Evolutionary conservation across 2,888 invertebrate species (phyloP).

Genomic region (Entomobrya multifasciata): DNA sequence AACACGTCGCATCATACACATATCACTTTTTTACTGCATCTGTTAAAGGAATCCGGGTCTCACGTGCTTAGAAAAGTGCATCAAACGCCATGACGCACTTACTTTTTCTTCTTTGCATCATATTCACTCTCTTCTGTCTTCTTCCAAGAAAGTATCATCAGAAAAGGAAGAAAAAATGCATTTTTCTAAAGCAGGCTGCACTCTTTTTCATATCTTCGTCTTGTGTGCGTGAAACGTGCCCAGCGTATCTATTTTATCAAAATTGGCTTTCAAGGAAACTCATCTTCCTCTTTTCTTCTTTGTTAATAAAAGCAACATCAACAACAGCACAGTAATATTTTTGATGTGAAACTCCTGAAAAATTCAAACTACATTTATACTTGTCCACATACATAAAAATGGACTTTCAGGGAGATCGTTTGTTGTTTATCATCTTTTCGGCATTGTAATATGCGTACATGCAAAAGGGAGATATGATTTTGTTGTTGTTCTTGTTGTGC

Average conservation of each 20-base stretch:
- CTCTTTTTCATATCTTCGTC: slow-evolving; percentile 34
- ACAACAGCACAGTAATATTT: slow-evolving; percentile 12
- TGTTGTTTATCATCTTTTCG: slow-evolving; percentile 31
- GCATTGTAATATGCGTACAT: too few relatives aligned
- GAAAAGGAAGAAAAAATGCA: slow-evolving; percentile 33
- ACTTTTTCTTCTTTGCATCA: too few relatives aligned
- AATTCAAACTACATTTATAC: slow-evolving; percentile 50
- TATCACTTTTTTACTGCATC: slow-evolving; percentile 47
- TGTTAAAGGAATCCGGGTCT: slow-evolving; percentile 32
- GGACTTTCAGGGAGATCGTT: slow-evolving; percentile 25
- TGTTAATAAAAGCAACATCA: too few relatives aligned
- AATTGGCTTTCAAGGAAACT: slow-evolving; percentile 38
- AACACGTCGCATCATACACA: slow-evolving; percentile 33
- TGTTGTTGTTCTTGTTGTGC: too few relatives aligned
- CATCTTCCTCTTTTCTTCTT: too few relatives aligned
- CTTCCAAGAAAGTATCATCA: slow-evolving; percentile 16
- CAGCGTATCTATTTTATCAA: slow-evolving; percentile 62
- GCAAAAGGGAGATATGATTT: too few relatives aligned
- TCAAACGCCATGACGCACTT: neutral
- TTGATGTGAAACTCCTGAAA: slow-evolving; percentile 56
- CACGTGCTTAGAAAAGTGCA: slow-evolving; percentile 44
- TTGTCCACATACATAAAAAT: too few relatives aligned
- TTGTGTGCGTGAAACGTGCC: slow-evolving; percentile 47
- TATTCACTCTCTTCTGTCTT: slow-evolving; percentile 7
- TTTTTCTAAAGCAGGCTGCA: too few relatives aligned